phyloP scores from a whole-genome alignment of 2,113 vertebrate species.

The Glaucidium brasilianum region DNA sequence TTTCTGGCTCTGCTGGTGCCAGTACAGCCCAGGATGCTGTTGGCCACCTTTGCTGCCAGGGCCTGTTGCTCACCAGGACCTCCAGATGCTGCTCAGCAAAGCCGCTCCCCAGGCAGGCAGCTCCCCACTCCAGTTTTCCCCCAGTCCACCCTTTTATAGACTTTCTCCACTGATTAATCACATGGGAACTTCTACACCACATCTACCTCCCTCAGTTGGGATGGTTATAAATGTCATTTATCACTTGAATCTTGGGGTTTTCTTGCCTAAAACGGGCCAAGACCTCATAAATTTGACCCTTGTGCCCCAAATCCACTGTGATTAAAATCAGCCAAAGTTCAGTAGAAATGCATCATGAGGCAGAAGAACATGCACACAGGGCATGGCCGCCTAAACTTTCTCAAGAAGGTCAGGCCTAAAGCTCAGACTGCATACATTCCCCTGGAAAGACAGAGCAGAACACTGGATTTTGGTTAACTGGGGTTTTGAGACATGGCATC shows the following conservation, averaged over 20 bases:
- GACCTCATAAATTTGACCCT: background rate
- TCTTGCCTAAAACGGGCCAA: background rate
- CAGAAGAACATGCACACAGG: background rate
- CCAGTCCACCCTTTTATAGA: background rate
- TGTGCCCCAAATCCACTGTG: background rate
- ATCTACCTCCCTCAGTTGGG: background rate
- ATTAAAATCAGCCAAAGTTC: background rate
- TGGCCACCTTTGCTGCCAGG: background rate
- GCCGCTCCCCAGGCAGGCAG: background rate
- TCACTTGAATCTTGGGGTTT: rapidly evolving
- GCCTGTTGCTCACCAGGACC: background rate
- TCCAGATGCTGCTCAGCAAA: background rate
- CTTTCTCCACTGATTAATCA: background rate
- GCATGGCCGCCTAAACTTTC: background rate
- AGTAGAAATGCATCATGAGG: background rate
- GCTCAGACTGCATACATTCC: too few relatives aligned
- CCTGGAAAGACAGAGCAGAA: background rate
- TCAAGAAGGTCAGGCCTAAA: background rate
- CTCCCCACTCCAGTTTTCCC: background rate
- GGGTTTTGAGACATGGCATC: background rate
- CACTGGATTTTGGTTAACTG: background rate
- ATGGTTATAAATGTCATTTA: background rate
- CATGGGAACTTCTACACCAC: background rate
- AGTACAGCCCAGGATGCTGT: background rate
- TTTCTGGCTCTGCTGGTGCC: background rate